Percentiles rank a stretch among this genome's conserved stretches.
Evolutionary conservation across 2,888 invertebrate genomes (phyloP).

Genomic region (Alsophila aescularia): DNA sequence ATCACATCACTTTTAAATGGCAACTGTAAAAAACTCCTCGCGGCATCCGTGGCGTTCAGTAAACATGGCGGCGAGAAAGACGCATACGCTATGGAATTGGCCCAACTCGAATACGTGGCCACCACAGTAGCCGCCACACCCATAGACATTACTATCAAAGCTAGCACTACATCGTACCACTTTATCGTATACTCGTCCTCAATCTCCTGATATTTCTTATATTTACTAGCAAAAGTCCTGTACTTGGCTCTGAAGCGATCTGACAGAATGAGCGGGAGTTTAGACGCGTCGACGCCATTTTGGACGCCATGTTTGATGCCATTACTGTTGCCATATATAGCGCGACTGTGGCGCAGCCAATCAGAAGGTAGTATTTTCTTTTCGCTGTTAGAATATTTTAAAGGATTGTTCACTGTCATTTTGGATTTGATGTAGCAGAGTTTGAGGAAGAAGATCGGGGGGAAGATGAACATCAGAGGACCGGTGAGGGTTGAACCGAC

Average conservation of each 20-base stretch:
- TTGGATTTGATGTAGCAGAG: conserved; percentile 82
- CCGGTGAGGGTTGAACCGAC: conserved; percentile 94
- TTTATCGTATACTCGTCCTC: conserved; percentile 59
- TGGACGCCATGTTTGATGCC: conserved; percentile 12
- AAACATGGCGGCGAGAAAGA: conserved; percentile 90
- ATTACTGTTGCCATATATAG: conserved; percentile 7
- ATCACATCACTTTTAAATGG: neutral
- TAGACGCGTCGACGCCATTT: conserved; percentile 43
- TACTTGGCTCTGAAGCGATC: conserved; percentile 52
- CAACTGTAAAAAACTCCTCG: conserved; percentile 59
- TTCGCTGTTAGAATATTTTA: conserved; percentile 15
- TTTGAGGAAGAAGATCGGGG: conserved; percentile 91
- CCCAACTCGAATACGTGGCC: conserved; percentile 89
- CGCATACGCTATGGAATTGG: conserved; percentile 86
- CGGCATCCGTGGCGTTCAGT: conserved; percentile 84
- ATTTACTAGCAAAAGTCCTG: conserved; percentile 59
- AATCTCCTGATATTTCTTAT: conserved; percentile 37
- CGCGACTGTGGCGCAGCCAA: conserved; percentile 18
- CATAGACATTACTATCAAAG: conserved; percentile 84
- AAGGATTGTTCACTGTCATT: conserved; percentile 33
- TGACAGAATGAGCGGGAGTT: conserved; percentile 52
- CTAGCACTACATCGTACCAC: conserved; percentile 80
- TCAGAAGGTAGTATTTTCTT: conserved; percentile 11
- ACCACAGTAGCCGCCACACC: conserved; percentile 87
- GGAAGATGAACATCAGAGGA: conserved; percentile 92